These are phyloP conservation scores for Tiaroga cobitis DNA, from an alignment of 2,797 vertebrate genomes.

Conservation along the genomic window DNA sequence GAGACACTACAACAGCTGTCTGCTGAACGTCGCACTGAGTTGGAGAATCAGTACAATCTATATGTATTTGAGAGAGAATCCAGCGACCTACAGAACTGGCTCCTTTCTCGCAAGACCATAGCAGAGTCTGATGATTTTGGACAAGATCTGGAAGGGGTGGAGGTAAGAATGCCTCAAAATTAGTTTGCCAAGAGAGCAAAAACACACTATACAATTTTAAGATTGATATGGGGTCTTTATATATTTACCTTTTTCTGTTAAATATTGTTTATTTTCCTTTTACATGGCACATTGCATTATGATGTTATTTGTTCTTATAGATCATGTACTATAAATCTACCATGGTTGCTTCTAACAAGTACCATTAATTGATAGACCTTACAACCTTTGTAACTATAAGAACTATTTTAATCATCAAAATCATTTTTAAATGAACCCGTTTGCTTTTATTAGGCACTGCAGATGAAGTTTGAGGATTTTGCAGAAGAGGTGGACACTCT, in stretches of 20 bases:
- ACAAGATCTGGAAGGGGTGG: conserved; percentile 85
- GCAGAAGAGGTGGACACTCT: conserved; percentile 78
- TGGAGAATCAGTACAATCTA: conserved; percentile 82
- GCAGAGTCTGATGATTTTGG: conserved; percentile 84
- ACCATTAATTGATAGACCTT: not conserved
- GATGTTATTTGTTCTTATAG: not conserved
- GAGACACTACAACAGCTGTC: conserved; percentile 73
- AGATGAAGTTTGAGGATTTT: conserved; percentile 86
- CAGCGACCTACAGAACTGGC: conserved; percentile 84
- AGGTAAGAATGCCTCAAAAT: conserved; percentile 70
- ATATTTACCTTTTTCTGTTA: not conserved
- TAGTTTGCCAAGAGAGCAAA: not conserved
- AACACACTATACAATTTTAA: not conserved
- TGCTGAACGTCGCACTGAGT: conserved; percentile 65
- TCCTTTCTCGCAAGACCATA: conserved; percentile 75
- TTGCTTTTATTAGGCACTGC: conserved; percentile 74
- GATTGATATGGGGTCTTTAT: not conserved
- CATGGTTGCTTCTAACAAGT: not conserved
- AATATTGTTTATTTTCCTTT: not conserved
- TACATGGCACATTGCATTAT: not conserved
- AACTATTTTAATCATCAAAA: no score
- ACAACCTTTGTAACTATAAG: not conserved
- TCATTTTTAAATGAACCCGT: not conserved
- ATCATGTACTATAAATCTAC: not conserved
- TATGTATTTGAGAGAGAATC: conserved; percentile 84